phyloP scores from a whole-genome alignment of 2,113 vertebrate species.

The Furnarius figulus region DNA sequence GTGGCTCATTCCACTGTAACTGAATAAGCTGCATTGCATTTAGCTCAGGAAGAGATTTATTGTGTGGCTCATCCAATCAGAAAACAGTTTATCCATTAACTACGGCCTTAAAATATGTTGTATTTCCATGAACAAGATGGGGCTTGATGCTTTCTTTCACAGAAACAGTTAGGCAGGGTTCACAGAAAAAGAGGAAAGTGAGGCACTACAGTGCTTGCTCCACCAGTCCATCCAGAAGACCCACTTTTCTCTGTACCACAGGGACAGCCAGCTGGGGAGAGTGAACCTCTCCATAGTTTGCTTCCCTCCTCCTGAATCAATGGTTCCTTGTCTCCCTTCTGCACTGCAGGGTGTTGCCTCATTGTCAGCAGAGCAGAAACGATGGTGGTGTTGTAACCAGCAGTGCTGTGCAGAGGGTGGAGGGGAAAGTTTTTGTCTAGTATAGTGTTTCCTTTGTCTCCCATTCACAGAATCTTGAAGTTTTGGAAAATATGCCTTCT shows the following conservation, averaged over 20 bases:
- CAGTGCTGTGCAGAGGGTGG: not conserved
- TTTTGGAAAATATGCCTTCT: not conserved
- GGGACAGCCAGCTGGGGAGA: not conserved
- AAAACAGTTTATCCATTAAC: slow-evolving; percentile 68
- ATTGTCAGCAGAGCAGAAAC: not conserved
- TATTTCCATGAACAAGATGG: slow-evolving; percentile 42
- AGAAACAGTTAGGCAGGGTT: not conserved
- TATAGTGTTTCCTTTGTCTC: not conserved
- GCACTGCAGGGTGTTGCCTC: not conserved
- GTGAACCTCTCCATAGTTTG: not conserved
- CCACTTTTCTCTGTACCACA: not conserved
- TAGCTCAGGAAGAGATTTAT: slow-evolving; percentile 57
- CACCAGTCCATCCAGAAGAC: not conserved
- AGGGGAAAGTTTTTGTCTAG: not conserved
- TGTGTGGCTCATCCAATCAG: slow-evolving; percentile 56
- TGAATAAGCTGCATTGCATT: slow-evolving; percentile 48
- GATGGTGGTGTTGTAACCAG: not conserved
- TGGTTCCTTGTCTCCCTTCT: not conserved
- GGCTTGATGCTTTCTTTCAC: slow-evolving; percentile 31
- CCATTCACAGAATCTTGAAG: not conserved
- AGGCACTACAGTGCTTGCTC: not conserved
- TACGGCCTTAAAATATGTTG: slow-evolving; percentile 53
- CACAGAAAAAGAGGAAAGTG: not conserved
- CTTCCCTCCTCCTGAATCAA: not conserved
- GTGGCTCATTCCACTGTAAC: slow-evolving; percentile 43